Evolutionary conservation across 2,888 invertebrate species (phyloP).

Genomic region (Mythimna loreyi): DNA sequence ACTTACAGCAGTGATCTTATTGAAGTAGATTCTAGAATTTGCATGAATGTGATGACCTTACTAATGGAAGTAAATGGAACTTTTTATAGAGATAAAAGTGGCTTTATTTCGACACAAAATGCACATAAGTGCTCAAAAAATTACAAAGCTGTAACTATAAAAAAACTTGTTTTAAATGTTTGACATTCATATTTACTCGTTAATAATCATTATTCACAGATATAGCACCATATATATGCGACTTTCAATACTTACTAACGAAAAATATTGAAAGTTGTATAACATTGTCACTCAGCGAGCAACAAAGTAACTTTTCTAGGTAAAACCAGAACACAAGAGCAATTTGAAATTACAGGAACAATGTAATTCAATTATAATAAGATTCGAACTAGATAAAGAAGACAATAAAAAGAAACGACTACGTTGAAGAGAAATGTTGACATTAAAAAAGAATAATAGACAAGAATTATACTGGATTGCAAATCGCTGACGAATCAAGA

Average conservation of each 20-base stretch:
- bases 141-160: no score
- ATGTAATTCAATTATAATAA: neutral
- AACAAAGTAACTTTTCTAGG: neutral
- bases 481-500: slow-evolving; percentile 33
- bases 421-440: slow-evolving; percentile 13
- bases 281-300: neutral
- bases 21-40: slow-evolving; percentile 29
- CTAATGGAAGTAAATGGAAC: neutral
- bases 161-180: no score
- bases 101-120: no score
- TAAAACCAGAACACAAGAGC: neutral
- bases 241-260: neutral
- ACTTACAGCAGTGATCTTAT: slow-evolving; percentile 28
- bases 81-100: no score
- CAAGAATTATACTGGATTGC: slow-evolving; percentile 26
- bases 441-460: slow-evolving; percentile 30
- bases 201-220: no score
- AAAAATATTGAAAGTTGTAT: neutral
- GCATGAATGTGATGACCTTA: slow-evolving; percentile 22
- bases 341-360: neutral
- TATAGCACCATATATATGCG: no score
- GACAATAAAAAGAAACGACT: neutral
- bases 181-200: no score
- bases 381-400: neutral
- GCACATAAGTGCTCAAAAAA: no score